Evolutionary conservation across 1,140 invertebrate genomes (phyloP).

Genomic region (Cotesia chilonis): DNA sequence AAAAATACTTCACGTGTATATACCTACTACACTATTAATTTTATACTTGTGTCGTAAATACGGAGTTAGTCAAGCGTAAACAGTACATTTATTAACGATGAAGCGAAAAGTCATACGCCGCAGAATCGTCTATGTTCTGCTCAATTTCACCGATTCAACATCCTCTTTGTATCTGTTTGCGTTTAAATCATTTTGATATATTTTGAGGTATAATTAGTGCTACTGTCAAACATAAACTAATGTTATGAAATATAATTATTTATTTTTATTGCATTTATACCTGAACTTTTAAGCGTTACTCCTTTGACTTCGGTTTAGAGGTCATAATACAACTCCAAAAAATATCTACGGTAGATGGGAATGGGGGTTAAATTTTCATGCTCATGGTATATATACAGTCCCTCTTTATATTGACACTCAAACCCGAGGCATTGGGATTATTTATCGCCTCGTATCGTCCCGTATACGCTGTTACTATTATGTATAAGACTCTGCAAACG

Average conservation of each 20-base stretch:
- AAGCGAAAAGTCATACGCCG: slow-evolving; percentile 40
- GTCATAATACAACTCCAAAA: neutral
- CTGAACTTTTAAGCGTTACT: neutral
- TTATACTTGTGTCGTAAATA: slow-evolving; percentile 9
- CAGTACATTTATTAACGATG: slow-evolving; percentile 9
- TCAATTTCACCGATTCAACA: slow-evolving; percentile 58
- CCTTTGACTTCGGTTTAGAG: no score
- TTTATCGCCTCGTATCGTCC: no score
- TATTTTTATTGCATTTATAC: slow-evolving; percentile 40
- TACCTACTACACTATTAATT: slow-evolving; percentile 13
- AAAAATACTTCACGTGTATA: no score
- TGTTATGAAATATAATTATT: slow-evolving; percentile 38
- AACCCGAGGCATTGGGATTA: no score
- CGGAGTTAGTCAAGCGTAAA: slow-evolving; percentile 47
- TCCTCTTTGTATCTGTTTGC: slow-evolving; percentile 51
- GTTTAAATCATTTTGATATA: slow-evolving; percentile 39
- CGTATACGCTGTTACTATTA: neutral
- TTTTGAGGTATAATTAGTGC: slow-evolving; percentile 49
- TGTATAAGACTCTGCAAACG: neutral
- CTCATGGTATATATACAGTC: no score
- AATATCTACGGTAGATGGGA: neutral
- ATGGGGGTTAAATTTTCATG: neutral
- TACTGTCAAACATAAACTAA: slow-evolving; percentile 50
- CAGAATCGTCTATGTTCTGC: slow-evolving; percentile 48
- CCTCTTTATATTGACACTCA: no score